Base-by-base conservation (phyloP, 2,797 vertebrate genomes). In the Acrossocheilus fasciatus region DNA sequence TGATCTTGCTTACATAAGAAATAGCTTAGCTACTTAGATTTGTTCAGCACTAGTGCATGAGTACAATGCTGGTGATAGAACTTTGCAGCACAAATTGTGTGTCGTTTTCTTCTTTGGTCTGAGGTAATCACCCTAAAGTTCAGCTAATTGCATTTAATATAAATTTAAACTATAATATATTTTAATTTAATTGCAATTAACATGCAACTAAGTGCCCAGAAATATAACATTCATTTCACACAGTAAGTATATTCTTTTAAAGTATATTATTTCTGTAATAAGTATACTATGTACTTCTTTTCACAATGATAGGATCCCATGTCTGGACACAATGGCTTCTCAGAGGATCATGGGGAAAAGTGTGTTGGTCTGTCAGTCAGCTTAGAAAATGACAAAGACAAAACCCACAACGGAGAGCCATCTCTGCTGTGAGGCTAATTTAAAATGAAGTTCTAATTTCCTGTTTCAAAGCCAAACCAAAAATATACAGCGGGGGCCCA, bases 391-490 rank as follows among this genome's bases (percentile, higher is more conserved):
- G 39, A 45, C 23, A 23, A 74, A 45, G 73, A 62, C 23, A 68
- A 74, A 77, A 59, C 20, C 54, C 41, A 43, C 34, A 52, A 77
- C 14, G 47, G 52, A 62, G 36, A 62, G 39, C 54, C 45, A 47
- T 73, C 6, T 76, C 62, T 81, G 43, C 34, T 70, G 54, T 30
- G 26, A 41, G 10, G 62, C 34, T 47, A 9, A 52, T 83, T 50
- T 54, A 64, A 77, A 87, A 84, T 18, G 18, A 79, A 45, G 72
- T 10, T 77, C 73, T 39, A 39, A 62, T 69, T 66, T 86, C 64
- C 68, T 41, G 12, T 77, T 26, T 84, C 57, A 85, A 50, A 87
- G 73, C 84, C 87, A 90, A 87, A 90, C 77, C 88, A 64, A 82
- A 89, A 82, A 20, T 45, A 80, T 7, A 20, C 47, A 80, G 57